These are phyloP conservation scores for Promerops cafer DNA, from an alignment of 2,113 vertebrate species.

Conservation along the genomic window DNA sequence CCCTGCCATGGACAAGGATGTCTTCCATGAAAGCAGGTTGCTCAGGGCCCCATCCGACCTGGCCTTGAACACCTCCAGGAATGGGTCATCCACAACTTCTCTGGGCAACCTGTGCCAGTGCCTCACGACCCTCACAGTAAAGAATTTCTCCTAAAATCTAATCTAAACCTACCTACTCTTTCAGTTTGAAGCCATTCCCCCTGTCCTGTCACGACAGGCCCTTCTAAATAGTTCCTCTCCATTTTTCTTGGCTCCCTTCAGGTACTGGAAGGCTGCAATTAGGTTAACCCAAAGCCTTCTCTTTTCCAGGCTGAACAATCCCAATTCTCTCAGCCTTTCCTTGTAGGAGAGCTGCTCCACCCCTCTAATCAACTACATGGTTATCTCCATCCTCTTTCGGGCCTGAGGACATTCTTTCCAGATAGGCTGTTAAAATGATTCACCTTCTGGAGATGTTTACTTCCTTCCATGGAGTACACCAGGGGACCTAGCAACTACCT, in stretches of 20 bases:
- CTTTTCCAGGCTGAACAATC: not conserved
- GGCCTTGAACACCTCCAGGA: not conserved
- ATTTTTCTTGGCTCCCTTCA: not conserved
- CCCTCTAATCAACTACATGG: not conserved
- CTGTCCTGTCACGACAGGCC: not conserved
- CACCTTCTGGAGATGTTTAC: not conserved
- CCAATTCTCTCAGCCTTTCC: not conserved
- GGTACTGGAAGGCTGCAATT: not conserved
- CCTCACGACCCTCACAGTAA: not conserved
- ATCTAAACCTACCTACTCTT: not conserved
- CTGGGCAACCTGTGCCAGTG: not conserved
- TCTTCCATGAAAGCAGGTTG: not conserved
- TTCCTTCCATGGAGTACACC: not conserved
- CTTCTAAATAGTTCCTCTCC: not conserved
- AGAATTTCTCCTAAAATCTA: not conserved
- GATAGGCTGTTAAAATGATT: conserved; percentile 3
- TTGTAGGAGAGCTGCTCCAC: not conserved
- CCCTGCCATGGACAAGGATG: not conserved
- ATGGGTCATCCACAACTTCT: not conserved
- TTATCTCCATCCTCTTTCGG: not conserved
- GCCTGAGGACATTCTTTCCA: not conserved
- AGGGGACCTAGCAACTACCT: not conserved
- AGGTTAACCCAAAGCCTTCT: not conserved
- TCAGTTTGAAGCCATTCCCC: not conserved
- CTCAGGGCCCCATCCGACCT: not conserved